These are phyloP conservation scores for Tribolium castaneum DNA, from an alignment of 1,140 invertebrate genomes.

Conservation along the genomic window DNA sequence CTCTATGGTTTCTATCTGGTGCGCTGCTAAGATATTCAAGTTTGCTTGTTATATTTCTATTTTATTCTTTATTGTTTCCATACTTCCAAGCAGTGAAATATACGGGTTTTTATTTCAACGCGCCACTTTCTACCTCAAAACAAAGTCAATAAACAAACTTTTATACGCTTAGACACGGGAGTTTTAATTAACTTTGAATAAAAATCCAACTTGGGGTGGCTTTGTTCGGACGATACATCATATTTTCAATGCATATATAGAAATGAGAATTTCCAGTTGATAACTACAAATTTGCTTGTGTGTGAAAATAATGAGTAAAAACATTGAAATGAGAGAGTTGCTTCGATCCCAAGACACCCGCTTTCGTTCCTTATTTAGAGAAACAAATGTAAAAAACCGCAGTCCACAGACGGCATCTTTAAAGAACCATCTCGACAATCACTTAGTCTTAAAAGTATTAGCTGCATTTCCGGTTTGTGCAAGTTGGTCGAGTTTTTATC, in stretches of 20 bases:
- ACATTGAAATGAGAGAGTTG: not conserved
- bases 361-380: not conserved
- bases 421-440: conserved; percentile 10
- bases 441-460: conserved; percentile 24
- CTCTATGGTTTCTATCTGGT: not conserved
- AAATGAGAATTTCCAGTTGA: not conserved
- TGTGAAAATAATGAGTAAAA: too few species aligned
- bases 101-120: not conserved
- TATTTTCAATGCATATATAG: too few species aligned
- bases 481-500: not conserved
- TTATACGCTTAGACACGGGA: not conserved
- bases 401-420: too few species aligned
- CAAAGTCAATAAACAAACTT: not conserved
- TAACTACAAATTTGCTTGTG: not conserved
- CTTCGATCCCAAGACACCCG: not conserved
- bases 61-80: not conserved
- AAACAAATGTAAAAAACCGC: not conserved
- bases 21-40: not conserved
- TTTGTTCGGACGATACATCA: too few species aligned
- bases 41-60: not conserved
- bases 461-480: conserved; percentile 20
- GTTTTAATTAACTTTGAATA: not conserved
- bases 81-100: not conserved
- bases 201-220: too few species aligned
- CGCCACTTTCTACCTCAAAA: not conserved